Evolutionary conservation across 2,797 vertebrate genomes (phyloP), one percentile per base, ranked within the genome.

Genomic region (Pogonophryne albipinna): DNA sequence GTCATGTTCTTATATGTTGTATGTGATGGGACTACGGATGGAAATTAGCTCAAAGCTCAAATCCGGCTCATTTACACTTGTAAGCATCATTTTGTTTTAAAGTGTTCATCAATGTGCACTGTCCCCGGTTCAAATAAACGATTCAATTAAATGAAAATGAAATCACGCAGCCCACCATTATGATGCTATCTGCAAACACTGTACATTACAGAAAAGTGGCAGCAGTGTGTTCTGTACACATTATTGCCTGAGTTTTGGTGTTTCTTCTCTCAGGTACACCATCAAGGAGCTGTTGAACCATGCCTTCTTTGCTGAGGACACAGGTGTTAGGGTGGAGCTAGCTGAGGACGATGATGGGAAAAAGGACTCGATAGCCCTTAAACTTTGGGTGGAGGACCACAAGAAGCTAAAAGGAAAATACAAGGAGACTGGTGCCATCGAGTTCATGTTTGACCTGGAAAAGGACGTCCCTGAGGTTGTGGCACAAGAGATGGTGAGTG

Each of bases 321-420:
- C 98, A 0, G 98, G 98, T 2, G 97, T 99, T 79, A 95, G 98
- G 87, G 98, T 99, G 80, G 98, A 99, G 90, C 96, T 99, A 38
- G 98, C 98, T 0, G 98, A 99, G 93, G 98, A 99, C 83, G 98
- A 99, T 72, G 96, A 99, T 66, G 96, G 98, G 80, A 95, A 96
- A 85, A 99, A 98, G 93, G 95, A 95, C 49, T 96, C 97, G 63
- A 99, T 99, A 74, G 98, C 98, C 62, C 96, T 99, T 80, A 96
- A 97, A 91, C 95, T 99, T 78, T 99, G 97, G 97, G 98, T 99
- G 67, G 98, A 99, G 93, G 98, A 99, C 92, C 96, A 97, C 78
- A 99, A 98, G 92, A 98, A 97, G 87, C 92, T 99, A 84, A 99
- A 99, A 94, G 98, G 97, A 85, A 99, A 99, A 88, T 98, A 98